Evolutionary conservation across 1,140 invertebrate species (phyloP), one percentile per base, ranked within the genome.

Genomic region (Polypedilum vanderplanki): DNA sequence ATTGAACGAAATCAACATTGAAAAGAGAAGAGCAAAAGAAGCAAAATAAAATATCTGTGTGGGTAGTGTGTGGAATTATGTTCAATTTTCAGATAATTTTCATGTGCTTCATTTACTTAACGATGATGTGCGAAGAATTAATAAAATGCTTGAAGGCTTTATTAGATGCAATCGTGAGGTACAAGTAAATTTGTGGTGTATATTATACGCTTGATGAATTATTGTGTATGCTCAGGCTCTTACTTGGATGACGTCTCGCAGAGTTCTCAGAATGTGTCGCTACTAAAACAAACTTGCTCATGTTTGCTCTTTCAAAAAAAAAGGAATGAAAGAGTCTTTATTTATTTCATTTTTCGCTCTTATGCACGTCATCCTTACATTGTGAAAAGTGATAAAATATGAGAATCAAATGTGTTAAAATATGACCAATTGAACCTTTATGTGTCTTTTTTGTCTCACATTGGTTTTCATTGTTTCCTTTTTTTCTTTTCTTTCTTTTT

Each of bases 61-160:
- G 20, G 65, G 65, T 22, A 70, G 65, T 20, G 65, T 70, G 65
- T 70, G 20, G 65, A 70, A 70, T 70, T 70, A 70, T 70, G 65
- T 70, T 70, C 65, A 70, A 70, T 70, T 70, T 70, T 70, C 65
- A 70, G 65, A 70, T 70, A 70, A 70, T 70, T 70, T 70, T 22
- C 46, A 57, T 20, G 65, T 70, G 65, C 65, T 20, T 70, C 17
- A 70, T 70, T 70, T 70, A 20, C 17, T 70, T 70, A 70, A 22
- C 65, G 65, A 20, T 70, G 65, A 22, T 70, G 65, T 70, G 65
- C 65, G 20, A 22, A 70, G 65, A 70, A 70, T 70, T 70, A 70
- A 70, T 70, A 70, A 70, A 70, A 70, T 70, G 65, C 65, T 70
- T 70, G 65, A 70, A 70, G 65, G 65, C 65, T 70, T 70, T 70